Conservation (phyloP, 2,797 vertebrate genomes). For the Buceros bicornis region DNA sequence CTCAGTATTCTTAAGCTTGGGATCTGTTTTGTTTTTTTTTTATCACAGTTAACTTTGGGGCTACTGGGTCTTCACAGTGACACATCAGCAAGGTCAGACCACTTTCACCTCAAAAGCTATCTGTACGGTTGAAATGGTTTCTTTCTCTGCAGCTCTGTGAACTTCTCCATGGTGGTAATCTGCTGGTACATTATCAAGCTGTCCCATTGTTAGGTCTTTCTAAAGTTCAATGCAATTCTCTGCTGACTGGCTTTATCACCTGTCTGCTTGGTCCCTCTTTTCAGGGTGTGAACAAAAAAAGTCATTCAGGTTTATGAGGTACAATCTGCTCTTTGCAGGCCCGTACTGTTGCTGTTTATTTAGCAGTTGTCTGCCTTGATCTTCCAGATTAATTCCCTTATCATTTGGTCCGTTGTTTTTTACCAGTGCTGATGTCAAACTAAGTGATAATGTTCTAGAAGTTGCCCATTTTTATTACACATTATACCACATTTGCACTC, state of each 20-base stretch:
- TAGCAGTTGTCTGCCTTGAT: not conserved
- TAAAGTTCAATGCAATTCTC: not conserved
- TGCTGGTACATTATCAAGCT: not conserved
- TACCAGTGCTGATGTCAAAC: not conserved
- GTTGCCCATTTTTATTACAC: not conserved
- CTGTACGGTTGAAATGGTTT: not conserved
- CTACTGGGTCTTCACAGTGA: not conserved
- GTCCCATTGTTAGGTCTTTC: not conserved
- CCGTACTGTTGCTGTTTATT: not conserved
- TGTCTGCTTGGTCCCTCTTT: not conserved
- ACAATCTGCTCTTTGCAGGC: slow-evolving; percentile 9
- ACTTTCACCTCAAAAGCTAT: not conserved
- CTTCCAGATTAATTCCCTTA: slow-evolving; percentile 1
- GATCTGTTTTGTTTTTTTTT: not conserved
- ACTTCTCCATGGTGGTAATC: not conserved
- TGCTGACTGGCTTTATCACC: not conserved
- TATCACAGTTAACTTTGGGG: not conserved
- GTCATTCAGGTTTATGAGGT: not conserved
- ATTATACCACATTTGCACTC: not conserved
- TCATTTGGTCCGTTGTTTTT: not conserved
- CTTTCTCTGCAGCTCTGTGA: not conserved
- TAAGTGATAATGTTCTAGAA: not conserved
- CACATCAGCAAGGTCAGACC: not conserved
- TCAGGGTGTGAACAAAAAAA: not conserved
- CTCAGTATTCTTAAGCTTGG: not conserved